Base-by-base conservation (phyloP, 2,888 invertebrate species). In the Aporophyla lueneburgensis region DNA sequence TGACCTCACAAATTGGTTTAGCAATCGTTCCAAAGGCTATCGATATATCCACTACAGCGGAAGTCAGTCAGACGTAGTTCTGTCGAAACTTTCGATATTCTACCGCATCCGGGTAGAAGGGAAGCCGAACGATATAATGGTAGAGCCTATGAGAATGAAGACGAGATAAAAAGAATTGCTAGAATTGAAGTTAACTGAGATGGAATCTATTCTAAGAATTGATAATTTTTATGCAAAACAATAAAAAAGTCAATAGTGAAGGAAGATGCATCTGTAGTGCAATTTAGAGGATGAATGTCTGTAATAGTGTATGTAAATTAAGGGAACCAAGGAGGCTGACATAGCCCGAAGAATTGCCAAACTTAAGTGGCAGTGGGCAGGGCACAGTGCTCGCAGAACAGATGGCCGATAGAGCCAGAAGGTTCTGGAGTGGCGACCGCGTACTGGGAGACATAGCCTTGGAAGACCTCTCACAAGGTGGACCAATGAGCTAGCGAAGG, bases 1-100 rank as follows among this genome's bases (percentile, higher is more conserved):
- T 33, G 9, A 2, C 7, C 2, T 16, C 27, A 58, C 56, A 49
- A 73, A 73, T 63, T 75, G 73, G 73, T 73, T 63, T 73, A 75
- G 27, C 73, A 75, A 75, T 21, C 40, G 40, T 74, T 56, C 49
- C 56, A 21, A 24, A 19, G 24, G 40, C 16, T 63, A 56, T 49
- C 49, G 56, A 75, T 75, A 56, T 40, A 33, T 12, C 27, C 21
- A 62, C 33, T 49, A 16, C 4, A 27, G 4, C 46, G 73, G 74
- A 54, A 73, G 54, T 54, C 73, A 75, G 75, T 63, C 56, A 63
- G 54, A 56, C 10, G 63, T 9, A 54, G 5, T 63, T 75, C 33
- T 40, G 16, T 63, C 62, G 49, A 33, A 21, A 73, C 33, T 16
- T 16, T 75, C 46, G 56, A 73, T n/a, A 56, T 75, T 74, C 56